These are phyloP conservation scores for Ips nitidus DNA, from an alignment of 1,140 invertebrate genomes.

Conservation along the genomic window DNA sequence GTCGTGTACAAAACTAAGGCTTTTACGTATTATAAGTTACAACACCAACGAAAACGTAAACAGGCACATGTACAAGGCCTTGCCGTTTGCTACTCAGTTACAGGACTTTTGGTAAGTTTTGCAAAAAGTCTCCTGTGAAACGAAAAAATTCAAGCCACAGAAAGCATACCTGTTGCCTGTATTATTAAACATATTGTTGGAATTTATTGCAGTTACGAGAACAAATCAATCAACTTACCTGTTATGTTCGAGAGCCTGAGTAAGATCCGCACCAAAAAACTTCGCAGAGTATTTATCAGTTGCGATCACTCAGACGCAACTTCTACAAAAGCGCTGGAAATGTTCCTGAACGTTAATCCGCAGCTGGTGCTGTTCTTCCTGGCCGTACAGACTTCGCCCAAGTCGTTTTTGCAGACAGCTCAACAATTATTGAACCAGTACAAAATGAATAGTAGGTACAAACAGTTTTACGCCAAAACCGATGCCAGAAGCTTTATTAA, in stretches of 20 bases:
- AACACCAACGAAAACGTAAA: constrained; percentile 26
- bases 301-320: constrained; percentile 5
- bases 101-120: constrained; percentile 30
- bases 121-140: not conserved
- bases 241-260: constrained; percentile 9
- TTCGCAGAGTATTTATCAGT: constrained; percentile 19
- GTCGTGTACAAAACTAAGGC: constrained; percentile 18
- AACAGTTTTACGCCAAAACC: constrained; percentile 14
- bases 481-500: not conserved
- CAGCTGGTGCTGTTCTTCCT: constrained; percentile 20
- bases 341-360: constrained; percentile 14
- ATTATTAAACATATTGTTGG: not conserved
- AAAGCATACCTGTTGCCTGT: not conserved
- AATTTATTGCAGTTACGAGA: constrained; percentile 21
- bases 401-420: not conserved
- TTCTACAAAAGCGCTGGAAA: constrained; percentile 2
- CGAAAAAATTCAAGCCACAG: too few relatives aligned
- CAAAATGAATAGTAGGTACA: constrained; percentile 1
- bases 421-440: constrained; percentile 13
- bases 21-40: constrained; percentile 22
- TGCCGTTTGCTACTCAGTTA: constrained; percentile 13
- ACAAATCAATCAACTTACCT: constrained; percentile 7
- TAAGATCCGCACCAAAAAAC: constrained; percentile 10
- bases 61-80: constrained; percentile 13
- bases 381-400: not conserved